Conservation (phyloP, 2,797 vertebrate species). For the Mionectes olivaceus region DNA sequence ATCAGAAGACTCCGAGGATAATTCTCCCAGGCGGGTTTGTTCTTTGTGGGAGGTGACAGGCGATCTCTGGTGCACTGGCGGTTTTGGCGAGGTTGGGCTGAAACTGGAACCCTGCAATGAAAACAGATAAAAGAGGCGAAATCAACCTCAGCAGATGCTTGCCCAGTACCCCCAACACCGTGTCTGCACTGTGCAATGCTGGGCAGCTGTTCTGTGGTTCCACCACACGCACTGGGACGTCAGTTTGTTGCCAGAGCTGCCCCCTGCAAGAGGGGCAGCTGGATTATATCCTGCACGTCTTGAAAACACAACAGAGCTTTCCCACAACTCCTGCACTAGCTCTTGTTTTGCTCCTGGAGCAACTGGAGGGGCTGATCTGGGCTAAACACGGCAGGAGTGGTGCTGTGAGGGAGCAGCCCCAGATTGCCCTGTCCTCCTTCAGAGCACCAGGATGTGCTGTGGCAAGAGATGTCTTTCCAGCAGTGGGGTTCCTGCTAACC, state of each 20-base stretch:
- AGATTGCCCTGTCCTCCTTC: neutral
- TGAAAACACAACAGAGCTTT: neutral
- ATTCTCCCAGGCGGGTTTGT: neutral
- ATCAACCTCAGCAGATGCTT: neutral
- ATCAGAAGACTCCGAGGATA: slow-evolving; percentile 72
- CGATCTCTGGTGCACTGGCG: slow-evolving; percentile 76
- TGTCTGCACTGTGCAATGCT: rapidly evolving
- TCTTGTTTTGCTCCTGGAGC: neutral
- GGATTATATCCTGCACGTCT: neutral
- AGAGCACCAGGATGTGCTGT: rapidly evolving
- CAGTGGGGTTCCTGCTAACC: neutral
- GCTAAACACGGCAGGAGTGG: neutral
- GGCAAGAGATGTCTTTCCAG: neutral
- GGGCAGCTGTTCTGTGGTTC: too few species aligned
- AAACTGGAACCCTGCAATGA: slow-evolving; percentile 72
- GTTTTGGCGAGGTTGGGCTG: slow-evolving; percentile 68
- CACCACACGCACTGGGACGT: rapidly evolving
- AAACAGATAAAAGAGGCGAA: neutral
- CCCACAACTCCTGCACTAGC: neutral
- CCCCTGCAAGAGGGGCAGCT: neutral
- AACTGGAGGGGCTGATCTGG: neutral
- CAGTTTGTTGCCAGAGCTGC: neutral
- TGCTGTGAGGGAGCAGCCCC: neutral
- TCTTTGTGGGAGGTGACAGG: slow-evolving; percentile 26
- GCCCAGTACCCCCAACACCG: rapidly evolving